Evolutionary conservation across 2,797 vertebrate genomes (phyloP).

Genomic region (Poeciliopsis infans): DNA sequence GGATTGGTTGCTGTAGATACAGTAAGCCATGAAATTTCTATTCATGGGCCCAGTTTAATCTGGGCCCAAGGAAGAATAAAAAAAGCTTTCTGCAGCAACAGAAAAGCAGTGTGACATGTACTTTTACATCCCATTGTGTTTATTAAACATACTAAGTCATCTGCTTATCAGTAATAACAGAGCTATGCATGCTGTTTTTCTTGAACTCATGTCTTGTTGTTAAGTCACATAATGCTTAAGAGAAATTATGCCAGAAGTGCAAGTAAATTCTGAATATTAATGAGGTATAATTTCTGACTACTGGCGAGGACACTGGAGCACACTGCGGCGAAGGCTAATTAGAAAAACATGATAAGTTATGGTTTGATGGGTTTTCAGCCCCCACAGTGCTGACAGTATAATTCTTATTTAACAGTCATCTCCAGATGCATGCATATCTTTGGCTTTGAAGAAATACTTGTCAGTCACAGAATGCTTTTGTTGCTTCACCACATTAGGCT

Average conservation of each 20-base stretch:
- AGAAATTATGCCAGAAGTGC: constrained; percentile 50
- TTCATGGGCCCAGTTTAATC: constrained; percentile 4
- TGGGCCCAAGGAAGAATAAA: constrained; percentile 27
- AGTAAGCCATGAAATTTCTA: neutral
- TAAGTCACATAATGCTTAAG: constrained; percentile 52
- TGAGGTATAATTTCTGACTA: constrained; percentile 52
- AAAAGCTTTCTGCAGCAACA: constrained; percentile 4
- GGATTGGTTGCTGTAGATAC: neutral
- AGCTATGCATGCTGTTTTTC: constrained; percentile 10
- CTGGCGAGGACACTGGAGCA: constrained; percentile 47
- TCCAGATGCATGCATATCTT: constrained; percentile 47
- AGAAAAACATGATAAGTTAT: constrained; percentile 67
- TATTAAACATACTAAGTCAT: constrained; percentile 37
- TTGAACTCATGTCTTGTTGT: constrained; percentile 38
- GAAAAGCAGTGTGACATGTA: constrained; percentile 18
- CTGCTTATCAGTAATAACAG: constrained; percentile 37
- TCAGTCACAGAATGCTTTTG: constrained; percentile 25
- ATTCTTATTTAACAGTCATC: constrained; percentile 62
- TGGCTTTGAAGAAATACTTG: constrained; percentile 47
- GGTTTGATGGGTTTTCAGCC: constrained; percentile 70
- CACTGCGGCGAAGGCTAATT: constrained; percentile 62
- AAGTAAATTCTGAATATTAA: constrained; percentile 64
- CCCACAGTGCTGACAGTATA: constrained; percentile 45
- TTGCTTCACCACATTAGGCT: constrained; percentile 18
- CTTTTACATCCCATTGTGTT: constrained; percentile 44